Evolutionary conservation across 53 echinoderm and acorn worm genomes (phyloP).

Genomic region (Stichopus horrens): DNA sequence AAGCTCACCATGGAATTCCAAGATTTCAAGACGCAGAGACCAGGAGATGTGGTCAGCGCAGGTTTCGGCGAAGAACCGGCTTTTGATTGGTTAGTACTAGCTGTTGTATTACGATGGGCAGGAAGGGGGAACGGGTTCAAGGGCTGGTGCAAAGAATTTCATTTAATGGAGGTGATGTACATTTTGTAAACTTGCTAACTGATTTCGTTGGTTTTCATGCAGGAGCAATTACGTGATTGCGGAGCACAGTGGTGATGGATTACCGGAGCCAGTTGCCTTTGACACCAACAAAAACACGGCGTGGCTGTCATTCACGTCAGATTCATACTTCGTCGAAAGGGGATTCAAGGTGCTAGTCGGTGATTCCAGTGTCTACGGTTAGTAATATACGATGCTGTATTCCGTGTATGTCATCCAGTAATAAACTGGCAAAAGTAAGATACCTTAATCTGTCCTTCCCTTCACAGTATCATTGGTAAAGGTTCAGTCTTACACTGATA

Average conservation of each 20-base stretch:
- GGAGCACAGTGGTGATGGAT: constrained; percentile 64
- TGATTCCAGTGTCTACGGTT: constrained; percentile 64
- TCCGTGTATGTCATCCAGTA: background rate
- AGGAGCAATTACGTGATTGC: constrained; percentile 71
- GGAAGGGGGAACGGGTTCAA: background rate
- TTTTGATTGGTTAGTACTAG: constrained; percentile 56
- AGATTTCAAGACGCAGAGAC: constrained; percentile 74
- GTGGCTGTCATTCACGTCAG: constrained; percentile 85
- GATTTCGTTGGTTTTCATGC: background rate
- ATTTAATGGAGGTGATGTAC: background rate
- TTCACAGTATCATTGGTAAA: no score
- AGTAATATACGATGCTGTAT: constrained; percentile 8
- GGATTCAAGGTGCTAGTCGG: constrained; percentile 83
- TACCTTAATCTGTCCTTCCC: background rate
- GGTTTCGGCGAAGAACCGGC: constrained; percentile 75
- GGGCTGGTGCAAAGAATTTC: background rate
- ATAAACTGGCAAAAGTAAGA: background rate
- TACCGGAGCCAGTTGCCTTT: constrained; percentile 68
- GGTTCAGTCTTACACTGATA: no score
- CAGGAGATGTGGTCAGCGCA: constrained; percentile 69
- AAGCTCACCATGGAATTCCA: constrained; percentile 73
- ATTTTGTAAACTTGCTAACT: background rate
- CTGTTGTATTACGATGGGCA: background rate
- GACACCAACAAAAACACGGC: constrained; percentile 54
- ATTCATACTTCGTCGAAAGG: constrained; percentile 67